Evolutionary conservation across 2,888 invertebrate species (phyloP).

Genomic region (Catocala nupta): DNA sequence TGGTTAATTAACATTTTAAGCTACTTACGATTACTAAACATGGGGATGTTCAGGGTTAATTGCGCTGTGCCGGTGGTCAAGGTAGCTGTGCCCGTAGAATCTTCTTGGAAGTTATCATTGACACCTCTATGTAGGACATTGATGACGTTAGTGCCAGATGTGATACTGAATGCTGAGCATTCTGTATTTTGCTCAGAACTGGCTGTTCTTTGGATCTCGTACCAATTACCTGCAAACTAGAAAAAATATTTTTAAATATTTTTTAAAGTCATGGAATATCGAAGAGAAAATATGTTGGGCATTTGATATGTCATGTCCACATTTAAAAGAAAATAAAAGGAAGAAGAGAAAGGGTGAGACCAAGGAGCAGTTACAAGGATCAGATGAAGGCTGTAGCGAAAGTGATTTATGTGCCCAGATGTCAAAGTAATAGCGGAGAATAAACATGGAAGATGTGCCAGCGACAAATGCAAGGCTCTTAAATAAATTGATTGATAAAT

Average conservation of each 20-base stretch:
- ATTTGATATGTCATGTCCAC: too few relatives aligned
- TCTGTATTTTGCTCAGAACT: conserved; percentile 55
- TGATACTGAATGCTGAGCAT: conserved; percentile 62
- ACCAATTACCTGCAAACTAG: conserved; percentile 73
- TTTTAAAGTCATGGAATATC: not conserved
- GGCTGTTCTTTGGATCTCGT: conserved; percentile 61
- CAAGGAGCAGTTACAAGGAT: too few relatives aligned
- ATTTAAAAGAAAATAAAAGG: too few relatives aligned
- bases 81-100: conserved; percentile 50
- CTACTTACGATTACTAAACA: conserved; percentile 58
- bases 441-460: too few relatives aligned
- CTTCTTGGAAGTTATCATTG: conserved; percentile 65
- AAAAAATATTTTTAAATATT: not conserved
- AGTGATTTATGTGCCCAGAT: too few relatives aligned
- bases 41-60: conserved; percentile 52
- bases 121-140: conserved; percentile 53
- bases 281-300: too few relatives aligned
- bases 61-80: conserved; percentile 53
- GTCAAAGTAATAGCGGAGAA: too few relatives aligned
- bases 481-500: too few relatives aligned
- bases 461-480: too few relatives aligned
- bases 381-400: too few relatives aligned
- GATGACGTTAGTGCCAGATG: conserved; percentile 7
- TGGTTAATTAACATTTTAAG: not conserved
- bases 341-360: too few relatives aligned